Percentiles rank a stretch among this genome's conserved stretches.
phyloP scores from a whole-genome alignment of 2,888 invertebrate genomes.

The Electrophaes corylata region DNA sequence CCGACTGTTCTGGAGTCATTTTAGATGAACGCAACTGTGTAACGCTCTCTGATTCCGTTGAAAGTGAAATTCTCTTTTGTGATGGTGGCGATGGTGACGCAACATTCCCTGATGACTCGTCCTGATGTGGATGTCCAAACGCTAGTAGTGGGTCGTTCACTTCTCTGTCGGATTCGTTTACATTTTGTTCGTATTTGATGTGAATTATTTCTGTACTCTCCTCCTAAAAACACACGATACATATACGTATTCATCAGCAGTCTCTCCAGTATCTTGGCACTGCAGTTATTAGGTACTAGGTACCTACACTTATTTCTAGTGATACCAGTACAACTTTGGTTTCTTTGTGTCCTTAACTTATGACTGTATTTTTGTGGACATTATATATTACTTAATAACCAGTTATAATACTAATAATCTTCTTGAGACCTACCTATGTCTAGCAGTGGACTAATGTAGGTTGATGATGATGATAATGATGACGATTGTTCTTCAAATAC shows the following conservation, averaged over 20 bases:
- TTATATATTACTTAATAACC: too few relatives aligned
- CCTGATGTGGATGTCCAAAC: not conserved
- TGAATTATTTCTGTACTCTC: not conserved
- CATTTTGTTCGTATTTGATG: slow-evolving; percentile 3
- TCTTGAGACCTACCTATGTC: too few relatives aligned
- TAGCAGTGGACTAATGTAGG: too few relatives aligned
- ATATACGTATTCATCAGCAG: not conserved
- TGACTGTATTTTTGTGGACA: too few relatives aligned
- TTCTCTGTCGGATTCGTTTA: not conserved
- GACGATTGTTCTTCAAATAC: too few relatives aligned
- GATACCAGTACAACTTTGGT: too few relatives aligned
- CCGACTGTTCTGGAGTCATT: slow-evolving; percentile 1
- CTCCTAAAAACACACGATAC: slow-evolving; percentile 20
- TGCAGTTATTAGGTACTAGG: too few relatives aligned
- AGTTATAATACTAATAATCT: too few relatives aligned
- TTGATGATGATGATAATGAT: too few relatives aligned
- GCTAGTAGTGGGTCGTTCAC: slow-evolving; percentile 9
- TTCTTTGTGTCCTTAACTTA: too few relatives aligned
- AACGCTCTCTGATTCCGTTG: not conserved
- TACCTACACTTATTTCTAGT: too few relatives aligned
- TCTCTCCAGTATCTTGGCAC: too few relatives aligned
- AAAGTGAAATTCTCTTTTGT: not conserved
- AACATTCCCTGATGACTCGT: slow-evolving; percentile 1
- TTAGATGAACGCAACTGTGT: slow-evolving; percentile 4
- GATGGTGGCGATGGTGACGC: slow-evolving; percentile 3